Base-by-base conservation (phyloP, 2,888 invertebrate species). In the Heliothis peltigera region DNA sequence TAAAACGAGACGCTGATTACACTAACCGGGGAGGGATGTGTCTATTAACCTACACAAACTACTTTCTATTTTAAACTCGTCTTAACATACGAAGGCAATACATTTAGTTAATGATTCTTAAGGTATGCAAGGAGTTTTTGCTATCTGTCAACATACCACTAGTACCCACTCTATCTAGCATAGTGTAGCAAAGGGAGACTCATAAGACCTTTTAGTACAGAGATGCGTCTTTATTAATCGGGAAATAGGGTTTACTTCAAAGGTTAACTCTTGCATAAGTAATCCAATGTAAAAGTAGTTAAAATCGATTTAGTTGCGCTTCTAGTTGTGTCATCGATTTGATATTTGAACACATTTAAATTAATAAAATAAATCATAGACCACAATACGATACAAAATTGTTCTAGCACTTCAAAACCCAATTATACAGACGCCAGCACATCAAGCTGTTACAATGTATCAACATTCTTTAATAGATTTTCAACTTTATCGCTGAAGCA, bases 31-130 rank as follows among this genome's bases (percentile, higher is more conserved):
- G 63, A 79, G 70, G 80, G 81, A 72, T 81, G 73, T 71, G 64
- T 77, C 67, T 64, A 81, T 76, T 76, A 74, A 52, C 69, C 74
- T 64, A 73, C 71, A 55, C 64, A 32, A 56, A 71, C 79, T 71
- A 80, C 81, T 81, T 79, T 80, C 79, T 80, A 80, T 66, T 74
- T 71, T 71, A 80, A 79, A 80, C 79, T 70, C 51, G 79, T 80
- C 81, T 71, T 76, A 71, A 74, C 79, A 69, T 71, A 79, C 61
- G 28, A 35, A 67, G 64, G 64, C 64, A 71, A 71, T 71, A 69
- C 64, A 80, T 79, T 80, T 65, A 73, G 79, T 70, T 81, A 78
- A 76, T 76, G 67, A 68, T 57, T 79, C 56, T 28, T 8, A 25
- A 70, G 74, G 61, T 61, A 80, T 70, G 59, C 61, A 68, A 57